Percentiles rank a stretch among this genome's conserved stretches.
These are phyloP conservation scores for Catocala fraxini DNA, from an alignment of 2,888 invertebrate genomes.

Conservation along the genomic window DNA sequence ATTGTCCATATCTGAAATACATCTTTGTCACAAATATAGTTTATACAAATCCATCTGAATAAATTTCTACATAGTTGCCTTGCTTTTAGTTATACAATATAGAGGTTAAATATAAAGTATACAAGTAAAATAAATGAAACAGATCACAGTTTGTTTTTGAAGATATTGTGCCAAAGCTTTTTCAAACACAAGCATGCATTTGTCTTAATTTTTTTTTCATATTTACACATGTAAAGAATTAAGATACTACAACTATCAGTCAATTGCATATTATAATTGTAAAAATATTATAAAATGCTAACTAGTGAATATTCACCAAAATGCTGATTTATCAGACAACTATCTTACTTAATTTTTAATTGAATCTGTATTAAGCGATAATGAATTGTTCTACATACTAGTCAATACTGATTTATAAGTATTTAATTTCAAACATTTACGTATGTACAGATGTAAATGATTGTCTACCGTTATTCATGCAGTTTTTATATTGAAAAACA, in stretches of 20 bases:
- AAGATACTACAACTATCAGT: constrained; percentile 81
- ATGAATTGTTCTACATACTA: constrained; percentile 33
- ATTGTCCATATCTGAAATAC: not conserved
- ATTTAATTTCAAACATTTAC: constrained; percentile 11
- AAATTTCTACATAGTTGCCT: constrained; percentile 7
- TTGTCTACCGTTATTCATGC: not conserved
- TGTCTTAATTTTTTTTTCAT: constrained; percentile 46
- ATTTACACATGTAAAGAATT: constrained; percentile 66
- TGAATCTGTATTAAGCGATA: constrained; percentile 28
- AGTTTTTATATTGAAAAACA: no score
- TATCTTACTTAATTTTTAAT: constrained; percentile 11
- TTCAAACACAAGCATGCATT: constrained; percentile 52
- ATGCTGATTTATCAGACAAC: constrained; percentile 21
- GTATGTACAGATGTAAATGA: not conserved
- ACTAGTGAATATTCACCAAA: constrained; percentile 27
- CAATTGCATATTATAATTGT: constrained; percentile 73
- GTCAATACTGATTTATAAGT: constrained; percentile 36
- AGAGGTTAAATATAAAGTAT: constrained; percentile 19
- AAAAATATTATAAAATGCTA: constrained; percentile 52
- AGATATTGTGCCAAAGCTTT: constrained; percentile 72
- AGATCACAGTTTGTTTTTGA: constrained; percentile 73
- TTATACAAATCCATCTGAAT: constrained; percentile 1
- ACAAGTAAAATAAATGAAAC: constrained; percentile 38
- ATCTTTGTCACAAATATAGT: not conserved
- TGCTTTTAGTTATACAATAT: constrained; percentile 4